These are phyloP conservation scores for Sturnus vulgaris DNA, from an alignment of 2,113 vertebrate species.

Conservation along the genomic window DNA sequence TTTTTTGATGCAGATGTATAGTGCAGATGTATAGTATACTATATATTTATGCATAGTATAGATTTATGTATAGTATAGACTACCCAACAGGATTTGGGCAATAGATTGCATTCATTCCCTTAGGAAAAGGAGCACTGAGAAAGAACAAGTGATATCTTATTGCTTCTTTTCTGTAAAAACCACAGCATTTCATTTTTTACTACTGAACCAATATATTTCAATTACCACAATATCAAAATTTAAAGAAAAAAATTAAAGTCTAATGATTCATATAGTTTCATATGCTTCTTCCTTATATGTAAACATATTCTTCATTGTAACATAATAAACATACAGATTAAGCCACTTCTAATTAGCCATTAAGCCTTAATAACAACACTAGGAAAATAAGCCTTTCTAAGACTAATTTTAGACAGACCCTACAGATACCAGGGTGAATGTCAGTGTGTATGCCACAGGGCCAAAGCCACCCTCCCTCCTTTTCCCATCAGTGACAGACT, in stretches of 20 bases:
- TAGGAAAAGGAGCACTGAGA: not conserved
- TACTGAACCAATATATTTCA: not conserved
- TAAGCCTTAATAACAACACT: slow-evolving; percentile 26
- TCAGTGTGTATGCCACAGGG: not conserved
- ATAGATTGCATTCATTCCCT: not conserved
- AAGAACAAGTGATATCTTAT: not conserved
- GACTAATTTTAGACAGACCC: slow-evolving; percentile 10
- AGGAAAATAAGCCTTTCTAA: slow-evolving; percentile 10
- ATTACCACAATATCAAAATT: not conserved
- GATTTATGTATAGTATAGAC: no score
- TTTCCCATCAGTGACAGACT: not conserved
- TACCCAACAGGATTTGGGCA: not conserved
- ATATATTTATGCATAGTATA: no score
- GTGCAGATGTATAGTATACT: not conserved
- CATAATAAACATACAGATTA: slow-evolving; percentile 11
- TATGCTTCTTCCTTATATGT: not conserved
- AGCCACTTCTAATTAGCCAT: slow-evolving; percentile 28
- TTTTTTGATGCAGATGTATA: not conserved
- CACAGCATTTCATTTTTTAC: not conserved
- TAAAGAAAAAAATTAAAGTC: not conserved
- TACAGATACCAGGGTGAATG: fast-evolving
- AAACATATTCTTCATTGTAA: slow-evolving; percentile 3
- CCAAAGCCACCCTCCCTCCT: not conserved
- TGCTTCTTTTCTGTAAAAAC: not conserved
- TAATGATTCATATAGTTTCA: not conserved